Base-by-base conservation (phyloP, 35 echinoderm and acorn worm species). In the Diadema setosum region DNA sequence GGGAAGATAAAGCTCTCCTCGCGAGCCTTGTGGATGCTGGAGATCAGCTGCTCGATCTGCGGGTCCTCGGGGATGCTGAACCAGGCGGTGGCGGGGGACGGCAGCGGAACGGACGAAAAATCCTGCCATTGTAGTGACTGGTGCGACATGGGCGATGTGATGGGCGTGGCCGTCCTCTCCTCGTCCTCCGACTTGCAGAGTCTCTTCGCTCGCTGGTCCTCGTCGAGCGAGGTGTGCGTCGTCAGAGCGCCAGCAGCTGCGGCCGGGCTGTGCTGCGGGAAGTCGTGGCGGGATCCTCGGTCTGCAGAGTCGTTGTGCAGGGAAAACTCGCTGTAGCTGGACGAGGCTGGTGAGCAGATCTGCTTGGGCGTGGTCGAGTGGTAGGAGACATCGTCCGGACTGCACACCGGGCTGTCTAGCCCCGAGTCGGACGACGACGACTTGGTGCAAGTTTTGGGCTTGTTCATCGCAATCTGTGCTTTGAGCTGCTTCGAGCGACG, bases 401-500 rank as follows among this genome's bases (percentile, higher is more conserved):
- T 78, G n/a, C 73, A 78, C 21, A 78, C 37, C 25, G 73, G 73
- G 40, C 73, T 78, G 73, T 78, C 73, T 14, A 78, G 40, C 15
- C 73, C 73, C 14, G 73, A 78, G 40, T 86, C 61, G 17, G 33
- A 39, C 6, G 58, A 41, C 26, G 83, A 45, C 16, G 83, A 60
- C 18, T 33, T 84, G 17, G 58, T 18, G 17, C 36, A 15, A 3
- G 83, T 15, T 45, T 59, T 61, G 16, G 18, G 32, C 25, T 20
- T 31, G 39, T 86, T 20, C 23, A 37, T 86, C 2, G 58, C 58
- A 18, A 69, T 65, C 39, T 86, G 58, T 9, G 25, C 75, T 36
- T 89, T 89, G 16, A 82, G 75, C n/a, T 89, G 78, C 52, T 81
- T 89, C 42, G 87, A 82, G 21, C 87, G 87, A 20, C 87, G 70